These are phyloP conservation scores for Phacellophora camtschatica DNA, from an alignment of 30 jellyfish, hydroid and myxozoan species.

Conservation along the genomic window DNA sequence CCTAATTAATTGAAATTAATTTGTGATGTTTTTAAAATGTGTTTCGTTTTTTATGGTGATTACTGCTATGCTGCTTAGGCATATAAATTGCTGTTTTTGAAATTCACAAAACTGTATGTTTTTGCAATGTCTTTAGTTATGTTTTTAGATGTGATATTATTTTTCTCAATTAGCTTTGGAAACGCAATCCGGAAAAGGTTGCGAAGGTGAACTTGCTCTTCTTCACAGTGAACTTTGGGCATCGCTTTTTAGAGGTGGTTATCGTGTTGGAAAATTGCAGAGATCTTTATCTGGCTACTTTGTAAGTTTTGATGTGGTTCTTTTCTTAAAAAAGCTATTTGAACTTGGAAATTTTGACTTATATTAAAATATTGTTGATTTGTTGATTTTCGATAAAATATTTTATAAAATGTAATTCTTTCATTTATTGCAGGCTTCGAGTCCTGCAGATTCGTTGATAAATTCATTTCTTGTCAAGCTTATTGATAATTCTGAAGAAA, in stretches of 20 bases:
- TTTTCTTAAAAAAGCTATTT: too few species aligned
- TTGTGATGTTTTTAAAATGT: too few species aligned
- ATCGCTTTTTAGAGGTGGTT: constrained; percentile 95
- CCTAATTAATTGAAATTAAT: too few species aligned
- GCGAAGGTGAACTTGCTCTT: constrained; percentile 78
- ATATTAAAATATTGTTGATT: too few species aligned
- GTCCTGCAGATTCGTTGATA: constrained; percentile 90
- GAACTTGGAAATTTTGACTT: too few species aligned
- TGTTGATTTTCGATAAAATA: too few species aligned
- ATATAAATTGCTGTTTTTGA: too few species aligned
- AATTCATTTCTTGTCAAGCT: constrained; percentile 65
- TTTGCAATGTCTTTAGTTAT: too few species aligned
- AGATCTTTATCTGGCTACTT: constrained; percentile 93
- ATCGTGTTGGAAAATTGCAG: constrained; percentile 86
- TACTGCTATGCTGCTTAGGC: too few species aligned
- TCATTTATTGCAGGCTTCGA: constrained; percentile 56
- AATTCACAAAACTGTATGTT: too few species aligned
- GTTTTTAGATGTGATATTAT: too few species aligned
- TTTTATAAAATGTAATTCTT: neutral
- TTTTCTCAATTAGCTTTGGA: constrained; percentile 59
- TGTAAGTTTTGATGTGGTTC: constrained; percentile 38
- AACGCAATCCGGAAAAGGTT: constrained; percentile 68
- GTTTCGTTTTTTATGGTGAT: too few species aligned
- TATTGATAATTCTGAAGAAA: constrained; percentile 23
- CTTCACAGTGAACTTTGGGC: constrained; percentile 98